Percentiles rank a stretch among this genome's conserved stretches.
These are phyloP conservation scores for Capromys pilorides DNA, from an alignment of 2,797 vertebrate genomes.

Conservation along the genomic window DNA sequence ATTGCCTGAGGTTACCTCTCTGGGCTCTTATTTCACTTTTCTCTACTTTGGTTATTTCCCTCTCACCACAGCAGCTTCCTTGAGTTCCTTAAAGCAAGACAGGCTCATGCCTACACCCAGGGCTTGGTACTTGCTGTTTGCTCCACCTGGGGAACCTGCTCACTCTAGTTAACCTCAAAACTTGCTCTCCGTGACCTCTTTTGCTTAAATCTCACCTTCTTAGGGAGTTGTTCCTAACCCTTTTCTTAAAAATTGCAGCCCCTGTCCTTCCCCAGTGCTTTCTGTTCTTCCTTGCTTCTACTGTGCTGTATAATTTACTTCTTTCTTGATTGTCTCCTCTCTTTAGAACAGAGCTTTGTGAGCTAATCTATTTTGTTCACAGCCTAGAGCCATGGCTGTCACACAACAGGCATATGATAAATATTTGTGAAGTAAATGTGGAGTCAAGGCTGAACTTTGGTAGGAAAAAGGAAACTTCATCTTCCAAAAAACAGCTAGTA, in stretches of 20 bases:
- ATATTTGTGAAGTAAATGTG: background rate
- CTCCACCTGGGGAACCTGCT: background rate
- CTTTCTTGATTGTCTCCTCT: background rate
- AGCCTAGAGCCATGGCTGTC: background rate
- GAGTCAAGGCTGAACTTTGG: background rate
- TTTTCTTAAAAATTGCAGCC: slow-evolving; percentile 23
- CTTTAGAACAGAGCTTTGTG: background rate
- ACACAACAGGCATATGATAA: background rate
- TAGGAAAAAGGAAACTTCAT: slow-evolving; percentile 3
- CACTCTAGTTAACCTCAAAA: background rate
- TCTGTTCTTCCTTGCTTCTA: background rate
- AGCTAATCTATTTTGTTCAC: slow-evolving; percentile 46
- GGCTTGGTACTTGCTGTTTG: background rate
- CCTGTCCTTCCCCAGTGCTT: background rate
- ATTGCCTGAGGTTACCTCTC: background rate
- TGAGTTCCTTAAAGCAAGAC: slow-evolving; percentile 1
- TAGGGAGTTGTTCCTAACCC: background rate
- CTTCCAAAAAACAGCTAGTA: background rate
- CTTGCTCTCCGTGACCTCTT: background rate
- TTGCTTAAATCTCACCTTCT: slow-evolving; percentile 20
- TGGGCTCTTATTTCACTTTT: background rate
- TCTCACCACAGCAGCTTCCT: background rate
- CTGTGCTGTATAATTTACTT: background rate
- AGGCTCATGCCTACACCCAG: background rate
- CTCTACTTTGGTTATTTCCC: background rate